Base-by-base conservation (phyloP, 2,888 invertebrate species). In the Hyles lineata region DNA sequence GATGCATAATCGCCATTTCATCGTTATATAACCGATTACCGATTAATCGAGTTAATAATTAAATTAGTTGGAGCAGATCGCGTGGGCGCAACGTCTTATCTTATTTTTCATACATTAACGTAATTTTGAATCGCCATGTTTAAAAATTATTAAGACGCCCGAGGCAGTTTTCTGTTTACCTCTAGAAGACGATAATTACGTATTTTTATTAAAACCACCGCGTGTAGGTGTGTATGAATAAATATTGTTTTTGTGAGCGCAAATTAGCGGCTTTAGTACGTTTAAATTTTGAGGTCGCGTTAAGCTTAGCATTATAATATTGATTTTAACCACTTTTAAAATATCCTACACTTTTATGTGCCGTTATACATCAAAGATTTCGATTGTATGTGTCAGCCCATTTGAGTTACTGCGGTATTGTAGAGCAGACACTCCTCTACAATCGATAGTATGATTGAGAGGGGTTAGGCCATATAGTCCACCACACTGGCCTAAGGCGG, bases 141-240 rank as follows among this genome's bases (percentile, higher is more conserved):
- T 43, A 74, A 73, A 76, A 80, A 77, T 80, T 77, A 79, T 76
- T 70, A 60, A 50, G 21, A 17, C 73, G 89, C 90, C 80, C 52
- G 74, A 72, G 88, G 90, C 88, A n/a, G 71, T 72, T 83, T 84
- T 83, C 82, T 82, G 79, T 80, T 78, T 82, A 80, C 76, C 77
- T 80, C 74, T 60, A 76, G 19, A 80, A 75, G 78, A 78, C 83
- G 80, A 86, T 87, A 82, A 81, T 83, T 79, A 83, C 84, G 83
- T 83, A 80, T 79, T 81, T 81, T 82, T 78, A 80, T 78, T 78
- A 76, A 82, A 76, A 78, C 78, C 79, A 78, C 74, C 80, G 86
- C 86, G 83, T 86, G 86, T 77, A 74, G 83, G 73, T 76, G 67
- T 75, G 70, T 70, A 69, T 55, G 52, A 74, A 81, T 81, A 79